phyloP scores from a whole-genome alignment of 2,113 vertebrate species.

The Oryzias celebensis region DNA sequence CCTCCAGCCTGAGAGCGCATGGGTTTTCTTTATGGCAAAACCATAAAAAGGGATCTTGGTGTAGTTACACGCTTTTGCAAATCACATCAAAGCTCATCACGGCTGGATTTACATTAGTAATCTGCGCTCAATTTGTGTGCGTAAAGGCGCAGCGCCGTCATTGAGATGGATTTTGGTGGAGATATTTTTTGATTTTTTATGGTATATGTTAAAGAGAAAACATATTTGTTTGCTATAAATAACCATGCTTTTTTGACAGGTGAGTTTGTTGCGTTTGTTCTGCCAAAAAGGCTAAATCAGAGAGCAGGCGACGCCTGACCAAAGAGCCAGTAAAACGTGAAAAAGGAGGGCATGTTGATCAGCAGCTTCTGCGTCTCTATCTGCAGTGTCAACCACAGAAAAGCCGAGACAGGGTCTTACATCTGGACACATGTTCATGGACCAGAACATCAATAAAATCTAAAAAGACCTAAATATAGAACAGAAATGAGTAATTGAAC shows the following conservation, averaged over 20 bases:
- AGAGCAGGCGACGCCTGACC: slow-evolving; percentile 77
- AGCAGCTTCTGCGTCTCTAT: slow-evolving; percentile 43
- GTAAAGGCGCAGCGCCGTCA: slow-evolving; percentile 42
- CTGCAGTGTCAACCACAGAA: slow-evolving; percentile 30
- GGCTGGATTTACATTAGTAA: slow-evolving; percentile 50
- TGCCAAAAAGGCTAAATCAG: slow-evolving; percentile 63
- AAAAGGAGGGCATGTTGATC: slow-evolving; percentile 59
- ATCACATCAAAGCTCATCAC: slow-evolving; percentile 53
- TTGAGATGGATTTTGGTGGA: slow-evolving; percentile 45
- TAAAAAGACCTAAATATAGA: slow-evolving; percentile 16
- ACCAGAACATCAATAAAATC: slow-evolving; percentile 22
- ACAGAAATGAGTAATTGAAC: background rate
- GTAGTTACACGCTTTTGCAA: slow-evolving; percentile 34
- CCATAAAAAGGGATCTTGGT: slow-evolving; percentile 38
- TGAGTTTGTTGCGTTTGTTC: slow-evolving; percentile 74
- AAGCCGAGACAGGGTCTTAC: slow-evolving; percentile 58
- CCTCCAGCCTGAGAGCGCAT: slow-evolving; percentile 18
- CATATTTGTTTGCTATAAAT: slow-evolving; percentile 41
- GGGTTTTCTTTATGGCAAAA: slow-evolving; percentile 50
- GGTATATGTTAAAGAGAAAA: slow-evolving; percentile 23
- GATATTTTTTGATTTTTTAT: slow-evolving; percentile 2
- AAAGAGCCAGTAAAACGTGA: slow-evolving; percentile 49
- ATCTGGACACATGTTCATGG: background rate
- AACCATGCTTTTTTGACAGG: slow-evolving; percentile 69
- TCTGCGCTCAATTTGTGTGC: slow-evolving; percentile 47